A percentile compares a stretch with the other conserved stretches of the same genome.
These are phyloP conservation scores for Argyra leucocephala DNA, from an alignment of 2,888 invertebrate genomes.

Conservation along the genomic window DNA sequence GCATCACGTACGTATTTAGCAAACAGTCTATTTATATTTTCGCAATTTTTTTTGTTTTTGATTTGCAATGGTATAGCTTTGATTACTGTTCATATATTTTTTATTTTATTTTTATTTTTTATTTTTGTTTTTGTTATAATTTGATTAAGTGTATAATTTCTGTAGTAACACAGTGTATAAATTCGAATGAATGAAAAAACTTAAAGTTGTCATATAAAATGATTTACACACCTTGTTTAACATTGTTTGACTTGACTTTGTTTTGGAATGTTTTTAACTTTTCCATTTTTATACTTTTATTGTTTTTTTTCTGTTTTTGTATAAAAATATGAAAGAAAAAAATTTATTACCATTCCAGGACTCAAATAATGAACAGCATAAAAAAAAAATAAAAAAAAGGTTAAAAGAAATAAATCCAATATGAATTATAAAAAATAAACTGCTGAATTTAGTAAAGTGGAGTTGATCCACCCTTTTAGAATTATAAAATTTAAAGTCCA, in stretches of 20 bases:
- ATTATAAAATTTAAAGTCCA: background rate
- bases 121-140: background rate
- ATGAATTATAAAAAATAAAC: background rate
- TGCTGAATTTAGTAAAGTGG: background rate
- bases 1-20: too few relatives aligned
- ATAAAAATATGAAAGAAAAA: background rate
- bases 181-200: background rate
- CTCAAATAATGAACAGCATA: background rate
- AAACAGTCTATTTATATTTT: too few relatives aligned
- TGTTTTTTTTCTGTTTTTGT: background rate
- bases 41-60: too few relatives aligned
- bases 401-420: background rate
- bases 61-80: too few relatives aligned
- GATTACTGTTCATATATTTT: background rate
- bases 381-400: too few relatives aligned
- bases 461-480: background rate
- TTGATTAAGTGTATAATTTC: conserved; percentile 3
- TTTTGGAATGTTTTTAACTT: background rate
- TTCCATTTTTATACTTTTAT: background rate
- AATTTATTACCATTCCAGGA: background rate
- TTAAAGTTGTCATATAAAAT: conserved; percentile 5
- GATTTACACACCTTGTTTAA: conserved; percentile 10
- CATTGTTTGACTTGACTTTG: conserved; percentile 7
- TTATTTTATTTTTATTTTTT: background rate
- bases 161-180: too few relatives aligned